Base-by-base conservation (phyloP, 2,113 vertebrate genomes). In the Oryzias melastigma region DNA sequence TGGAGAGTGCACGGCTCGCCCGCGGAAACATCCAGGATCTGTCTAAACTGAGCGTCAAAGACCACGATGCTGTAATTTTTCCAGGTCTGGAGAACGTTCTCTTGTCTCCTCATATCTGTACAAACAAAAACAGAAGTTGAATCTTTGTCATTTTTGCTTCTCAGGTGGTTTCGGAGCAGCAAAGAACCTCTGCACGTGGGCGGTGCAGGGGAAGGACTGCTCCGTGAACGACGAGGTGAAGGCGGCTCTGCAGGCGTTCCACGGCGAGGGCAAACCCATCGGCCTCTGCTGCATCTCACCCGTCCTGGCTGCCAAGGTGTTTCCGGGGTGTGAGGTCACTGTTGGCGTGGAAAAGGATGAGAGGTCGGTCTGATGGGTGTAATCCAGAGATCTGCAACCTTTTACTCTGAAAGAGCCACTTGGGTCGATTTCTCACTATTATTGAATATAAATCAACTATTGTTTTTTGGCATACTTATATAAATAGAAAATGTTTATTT, bases 161-260 rank as follows among this genome's bases (percentile, higher is more conserved):
- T 2, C 3, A 93, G 93, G 92, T 74, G 93, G 93, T 46, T 93
- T 94, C 74, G 92, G 91, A 25, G 91, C 92, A 22, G 91, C 93
- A 3, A 93, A 92, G 83, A 94, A 92, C 74, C 76, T 94, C 5
- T 95, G 93, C 18, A 93, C 90, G 1, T 95, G 94, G 94, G 94
- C 94, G 1, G 88, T 93, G 53, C 73, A 92, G 76, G 91, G 93
- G 43, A 94, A 94, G 80, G 85, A 93, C 75, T 94, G 91, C 57
- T 71, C 80, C 0, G 87, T 95, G 1, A 89, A 92, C 0, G 81
- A 82, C 5, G 87, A 91, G 0, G 91, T 94, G 6, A 89, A 86
- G 40, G 72, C 88, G 8, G 77, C 80, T 3, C 88, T 94, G 73
- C 79, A 90, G 59, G 89, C 91, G 4, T 95, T 93, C 63, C 89